Conservation (phyloP, 1,140 invertebrate genomes). For the Ceratosolen fusciceps region DNA sequence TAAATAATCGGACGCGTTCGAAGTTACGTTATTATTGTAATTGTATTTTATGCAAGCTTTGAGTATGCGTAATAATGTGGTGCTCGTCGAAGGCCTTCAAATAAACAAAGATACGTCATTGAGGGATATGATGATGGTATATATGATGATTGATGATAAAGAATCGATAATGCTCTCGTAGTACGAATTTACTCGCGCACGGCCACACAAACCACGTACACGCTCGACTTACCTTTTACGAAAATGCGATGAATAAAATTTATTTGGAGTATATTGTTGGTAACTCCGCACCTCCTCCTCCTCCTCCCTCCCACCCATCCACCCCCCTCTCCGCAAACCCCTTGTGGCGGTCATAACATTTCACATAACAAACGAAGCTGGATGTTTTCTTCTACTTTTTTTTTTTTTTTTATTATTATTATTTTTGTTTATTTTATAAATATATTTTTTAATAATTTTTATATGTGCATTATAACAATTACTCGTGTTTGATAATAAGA, state of each 20-base stretch:
- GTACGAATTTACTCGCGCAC: slow-evolving; percentile 46
- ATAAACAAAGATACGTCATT: slow-evolving; percentile 40
- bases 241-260: slow-evolving; percentile 33
- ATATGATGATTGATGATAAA: slow-evolving; percentile 42
- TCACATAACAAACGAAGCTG: slow-evolving; percentile 43
- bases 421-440: slow-evolving; percentile 61
- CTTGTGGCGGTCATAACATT: slow-evolving; percentile 31
- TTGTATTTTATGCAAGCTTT: slow-evolving; percentile 52
- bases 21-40: slow-evolving; percentile 60
- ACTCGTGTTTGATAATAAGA: slow-evolving; percentile 62
- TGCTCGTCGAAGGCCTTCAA: slow-evolving; percentile 56
- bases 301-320: too few species aligned
- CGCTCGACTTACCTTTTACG: slow-evolving; percentile 25
- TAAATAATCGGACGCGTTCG: slow-evolving; percentile 67
- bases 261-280: slow-evolving; percentile 45
- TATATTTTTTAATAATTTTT: slow-evolving; percentile 67
- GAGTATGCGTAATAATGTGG: slow-evolving; percentile 52
- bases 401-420: slow-evolving; percentile 51
- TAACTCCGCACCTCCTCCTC: too few species aligned
- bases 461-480: slow-evolving; percentile 66
- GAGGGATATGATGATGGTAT: too few species aligned
- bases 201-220: background rate
- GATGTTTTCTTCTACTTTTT: slow-evolving; percentile 35
- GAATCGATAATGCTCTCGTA: slow-evolving; percentile 44
- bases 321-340: too few species aligned